A percentile compares a stretch with the other conserved stretches of the same genome.
These are phyloP conservation scores for Charina bottae DNA, from an alignment of 2,113 vertebrate species.

Conservation along the genomic window DNA sequence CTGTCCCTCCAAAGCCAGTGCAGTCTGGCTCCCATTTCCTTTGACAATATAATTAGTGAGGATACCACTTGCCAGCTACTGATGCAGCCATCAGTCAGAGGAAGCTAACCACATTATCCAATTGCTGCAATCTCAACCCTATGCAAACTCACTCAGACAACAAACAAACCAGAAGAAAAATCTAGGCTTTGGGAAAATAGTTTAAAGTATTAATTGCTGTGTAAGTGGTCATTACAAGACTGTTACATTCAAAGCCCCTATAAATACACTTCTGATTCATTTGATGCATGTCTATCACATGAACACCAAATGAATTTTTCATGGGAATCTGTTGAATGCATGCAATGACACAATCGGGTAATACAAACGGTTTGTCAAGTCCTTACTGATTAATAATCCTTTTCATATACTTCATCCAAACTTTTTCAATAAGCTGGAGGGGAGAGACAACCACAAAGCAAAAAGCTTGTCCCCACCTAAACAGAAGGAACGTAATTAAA, in stretches of 20 bases:
- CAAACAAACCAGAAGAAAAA: background rate
- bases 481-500: background rate
- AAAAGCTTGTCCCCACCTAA: background rate
- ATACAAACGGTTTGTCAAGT: background rate
- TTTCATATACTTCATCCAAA: background rate
- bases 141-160: background rate
- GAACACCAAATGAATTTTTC: background rate
- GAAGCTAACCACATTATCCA: background rate
- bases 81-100: conserved; percentile 22
- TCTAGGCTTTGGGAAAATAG: background rate
- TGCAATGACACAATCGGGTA: background rate
- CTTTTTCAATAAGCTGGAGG: background rate
- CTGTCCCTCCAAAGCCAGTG: background rate
- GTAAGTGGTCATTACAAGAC: background rate
- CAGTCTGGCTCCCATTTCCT: conserved; percentile 9
- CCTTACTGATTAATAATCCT: background rate
- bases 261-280: background rate
- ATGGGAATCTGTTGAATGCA: background rate
- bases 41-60: conserved; percentile 21
- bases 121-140: background rate
- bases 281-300: background rate
- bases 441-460: background rate
- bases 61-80: background rate
- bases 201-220: background rate
- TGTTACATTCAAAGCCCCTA: background rate